Evolutionary conservation across 2,797 vertebrate genomes (phyloP), one percentile per base, ranked within the genome.

Genomic region (Eremophila alpestris): DNA sequence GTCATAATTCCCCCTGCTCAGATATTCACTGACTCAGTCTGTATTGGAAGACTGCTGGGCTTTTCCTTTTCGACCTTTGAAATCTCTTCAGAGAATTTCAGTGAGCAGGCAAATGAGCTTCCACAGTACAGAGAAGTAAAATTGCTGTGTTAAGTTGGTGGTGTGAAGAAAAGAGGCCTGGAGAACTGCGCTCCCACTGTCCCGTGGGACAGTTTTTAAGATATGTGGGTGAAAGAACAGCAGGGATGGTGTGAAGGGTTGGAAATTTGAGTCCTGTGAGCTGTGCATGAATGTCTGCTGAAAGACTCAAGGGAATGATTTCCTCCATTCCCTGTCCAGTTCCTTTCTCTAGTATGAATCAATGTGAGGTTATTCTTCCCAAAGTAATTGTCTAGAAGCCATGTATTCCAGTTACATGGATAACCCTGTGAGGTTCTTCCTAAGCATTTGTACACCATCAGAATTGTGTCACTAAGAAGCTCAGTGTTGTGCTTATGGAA

Each of bases 291-390:
- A 14, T 46, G 23, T 46, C 32, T 65, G 63, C 32, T 65, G 63
- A 8, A 26, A 19, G 63, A 19, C 12, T 34, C 6, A n/a, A 18
- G 16, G 63, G 11, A 64, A 19, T 64, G 22, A 13, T n/a, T 34
- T 34, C 41, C 41, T 64, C 30, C 30, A 18, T 43, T 45, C 15
- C 16, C 30, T 45, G 30, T n/a, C 3, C 16, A 7, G 1, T 18
- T 45, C 6, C 41, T n/a, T 2, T 45, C 21, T 24, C 8, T 9
- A 13, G 11, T 2, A n/a, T 64, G 41, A 45, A 45, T 16, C 16
- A n/a, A 5, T 45, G 16, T 45, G 41, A 2, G 2, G 2, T 18
- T 17, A 6, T n/a, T 10, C 22, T 24, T n/a, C 6, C 6, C 5
- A 2, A 18, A 13, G 5, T 10, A 18, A 10, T 45, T 24, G 11